Evolutionary conservation across 2,797 vertebrate genomes (phyloP).

Genomic region (Spea hammondii): DNA sequence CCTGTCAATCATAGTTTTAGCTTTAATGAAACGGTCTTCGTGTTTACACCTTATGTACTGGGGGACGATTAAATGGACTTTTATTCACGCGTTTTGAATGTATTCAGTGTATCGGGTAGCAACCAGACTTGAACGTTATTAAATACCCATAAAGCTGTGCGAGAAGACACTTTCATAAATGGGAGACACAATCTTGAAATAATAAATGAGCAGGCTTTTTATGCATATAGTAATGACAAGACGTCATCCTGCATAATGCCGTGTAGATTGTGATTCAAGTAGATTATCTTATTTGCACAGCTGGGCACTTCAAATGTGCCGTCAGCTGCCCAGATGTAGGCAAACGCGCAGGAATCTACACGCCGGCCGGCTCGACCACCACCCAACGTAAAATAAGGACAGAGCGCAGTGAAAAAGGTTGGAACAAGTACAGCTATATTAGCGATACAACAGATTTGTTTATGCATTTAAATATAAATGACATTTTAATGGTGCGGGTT

Average conservation of each 20-base stretch:
- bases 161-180: background rate
- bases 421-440: background rate
- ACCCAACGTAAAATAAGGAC: slow-evolving; percentile 2
- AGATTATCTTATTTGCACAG: slow-evolving; percentile 13
- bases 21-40: no score
- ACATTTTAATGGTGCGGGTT: slow-evolving; percentile 42
- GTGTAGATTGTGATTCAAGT: slow-evolving; percentile 8
- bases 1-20: no score
- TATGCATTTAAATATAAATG: slow-evolving; percentile 13
- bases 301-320: slow-evolving; percentile 5
- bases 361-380: background rate
- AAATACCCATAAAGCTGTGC: background rate
- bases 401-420: slow-evolving; percentile 4
- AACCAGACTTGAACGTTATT: background rate
- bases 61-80: no score
- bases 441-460: background rate
- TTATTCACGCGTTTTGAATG: background rate
- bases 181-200: background rate
- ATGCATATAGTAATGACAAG: slow-evolving; percentile 6
- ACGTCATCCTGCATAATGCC: slow-evolving; percentile 1
- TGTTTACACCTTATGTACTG: no score
- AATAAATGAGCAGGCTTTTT: background rate
- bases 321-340: slow-evolving; percentile 12
- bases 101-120: background rate
- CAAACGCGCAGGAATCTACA: slow-evolving; percentile 15